Evolutionary conservation across 1,140 invertebrate species (phyloP).

Genomic region (Drosophila santomea): DNA sequence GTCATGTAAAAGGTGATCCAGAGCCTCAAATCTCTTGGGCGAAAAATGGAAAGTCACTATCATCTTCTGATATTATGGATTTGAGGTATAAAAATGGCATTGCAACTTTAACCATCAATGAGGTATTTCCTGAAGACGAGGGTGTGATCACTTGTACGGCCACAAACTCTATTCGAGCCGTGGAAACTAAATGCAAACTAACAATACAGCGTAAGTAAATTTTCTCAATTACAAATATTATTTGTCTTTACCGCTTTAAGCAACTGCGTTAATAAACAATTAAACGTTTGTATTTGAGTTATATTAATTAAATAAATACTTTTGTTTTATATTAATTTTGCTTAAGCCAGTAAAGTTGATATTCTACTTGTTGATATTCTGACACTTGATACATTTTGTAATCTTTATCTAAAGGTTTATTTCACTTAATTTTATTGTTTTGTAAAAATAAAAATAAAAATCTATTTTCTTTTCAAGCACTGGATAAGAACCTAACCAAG

Average conservation of each 20-base stretch:
- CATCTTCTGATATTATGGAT: slow-evolving; percentile 93
- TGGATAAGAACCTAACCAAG: slow-evolving; percentile 86
- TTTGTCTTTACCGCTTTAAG: no score
- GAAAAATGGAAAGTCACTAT: slow-evolving; percentile 91
- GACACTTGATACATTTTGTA: no score
- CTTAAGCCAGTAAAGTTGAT: no score
- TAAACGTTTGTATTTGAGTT: no score
- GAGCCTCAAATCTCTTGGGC: slow-evolving; percentile 95
- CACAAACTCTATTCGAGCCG: slow-evolving; percentile 93
- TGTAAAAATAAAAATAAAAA: no score
- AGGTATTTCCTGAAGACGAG: slow-evolving; percentile 97
- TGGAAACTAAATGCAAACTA: slow-evolving; percentile 93
- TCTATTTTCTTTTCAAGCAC: slow-evolving; percentile 85
- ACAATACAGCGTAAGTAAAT: slow-evolving; percentile 91
- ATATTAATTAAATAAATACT: no score
- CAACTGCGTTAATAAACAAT: no score
- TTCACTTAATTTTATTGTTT: no score
- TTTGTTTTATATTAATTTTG: no score
- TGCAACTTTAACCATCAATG: slow-evolving; percentile 93
- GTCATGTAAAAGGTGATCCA: slow-evolving; percentile 94
- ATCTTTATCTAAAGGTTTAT: no score
- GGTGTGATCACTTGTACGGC: slow-evolving; percentile 95
- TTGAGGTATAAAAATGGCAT: slow-evolving; percentile 95
- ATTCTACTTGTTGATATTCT: no score
- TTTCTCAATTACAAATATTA: no score